A percentile compares a stretch with the other conserved stretches of the same genome.
These are phyloP conservation scores for Bradysia coprophila DNA, from an alignment of 1,140 invertebrate genomes.

Conservation along the genomic window DNA sequence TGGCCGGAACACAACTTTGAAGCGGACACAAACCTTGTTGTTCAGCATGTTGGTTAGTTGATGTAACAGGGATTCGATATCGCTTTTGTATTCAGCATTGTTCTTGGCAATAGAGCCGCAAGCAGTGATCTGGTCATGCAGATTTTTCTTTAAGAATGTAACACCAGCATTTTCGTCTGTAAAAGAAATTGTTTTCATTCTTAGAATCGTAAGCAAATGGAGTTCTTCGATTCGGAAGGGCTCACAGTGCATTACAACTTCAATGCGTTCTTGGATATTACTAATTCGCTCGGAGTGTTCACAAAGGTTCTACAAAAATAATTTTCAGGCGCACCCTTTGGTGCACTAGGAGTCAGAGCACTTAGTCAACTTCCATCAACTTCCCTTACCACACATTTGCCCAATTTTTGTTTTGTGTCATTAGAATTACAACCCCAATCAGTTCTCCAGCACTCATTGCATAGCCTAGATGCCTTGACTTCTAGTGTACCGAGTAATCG, in stretches of 20 bases:
- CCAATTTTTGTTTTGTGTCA: no score
- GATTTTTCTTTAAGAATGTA: conserved; percentile 21
- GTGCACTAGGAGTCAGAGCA: no score
- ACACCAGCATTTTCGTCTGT: conserved; percentile 12
- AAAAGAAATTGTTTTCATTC: conserved; percentile 5
- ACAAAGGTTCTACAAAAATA: not conserved
- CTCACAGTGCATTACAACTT: not conserved
- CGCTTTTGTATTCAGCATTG: conserved; percentile 24
- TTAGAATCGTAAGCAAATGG: not conserved
- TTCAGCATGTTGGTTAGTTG: conserved; percentile 29
- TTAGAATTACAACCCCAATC: no score
- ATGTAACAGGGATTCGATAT: conserved; percentile 31
- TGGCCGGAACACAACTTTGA: not conserved
- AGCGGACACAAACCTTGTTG: conserved; percentile 23
- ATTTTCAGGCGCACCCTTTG: no score
- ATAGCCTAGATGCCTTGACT: no score
- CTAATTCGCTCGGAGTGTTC: not conserved
- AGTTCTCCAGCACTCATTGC: no score
- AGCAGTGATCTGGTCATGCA: conserved; percentile 25
- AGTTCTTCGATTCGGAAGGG: not conserved
- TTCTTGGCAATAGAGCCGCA: conserved; percentile 23
- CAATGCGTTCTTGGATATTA: not conserved
- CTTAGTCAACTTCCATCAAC: no score
- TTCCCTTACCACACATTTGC: no score
- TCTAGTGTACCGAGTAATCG: no score